Evolutionary conservation across 2,113 vertebrate genomes (phyloP).

Genomic region (Aspidoscelis tigris): DNA sequence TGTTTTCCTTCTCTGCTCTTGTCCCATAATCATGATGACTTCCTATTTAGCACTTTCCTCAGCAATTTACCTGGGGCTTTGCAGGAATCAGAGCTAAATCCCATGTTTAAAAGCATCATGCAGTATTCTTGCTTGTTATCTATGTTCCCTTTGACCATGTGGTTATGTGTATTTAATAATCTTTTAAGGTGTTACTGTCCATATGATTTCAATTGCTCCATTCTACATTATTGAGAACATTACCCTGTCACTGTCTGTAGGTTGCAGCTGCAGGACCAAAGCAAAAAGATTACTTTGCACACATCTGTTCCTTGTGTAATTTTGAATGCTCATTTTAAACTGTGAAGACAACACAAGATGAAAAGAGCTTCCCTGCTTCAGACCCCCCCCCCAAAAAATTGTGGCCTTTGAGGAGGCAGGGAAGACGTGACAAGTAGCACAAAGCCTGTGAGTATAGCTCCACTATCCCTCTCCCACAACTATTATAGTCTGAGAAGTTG

Average conservation of each 20-base stretch:
- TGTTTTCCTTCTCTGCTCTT: neutral
- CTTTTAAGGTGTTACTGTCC: neutral
- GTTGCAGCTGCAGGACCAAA: neutral
- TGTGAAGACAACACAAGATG: neutral
- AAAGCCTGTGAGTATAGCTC: neutral
- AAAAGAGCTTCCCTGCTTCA: neutral
- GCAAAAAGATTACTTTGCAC: neutral
- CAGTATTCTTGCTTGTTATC: neutral
- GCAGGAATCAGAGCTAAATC: neutral
- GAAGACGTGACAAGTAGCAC: neutral
- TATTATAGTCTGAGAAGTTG: too few species aligned
- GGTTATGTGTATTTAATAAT: neutral
- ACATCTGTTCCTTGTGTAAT: neutral
- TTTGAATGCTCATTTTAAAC: neutral
- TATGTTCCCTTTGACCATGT: neutral
- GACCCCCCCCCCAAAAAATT: too few species aligned
- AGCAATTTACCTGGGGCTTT: neutral
- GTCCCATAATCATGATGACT: too few species aligned
- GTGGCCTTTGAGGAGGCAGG: neutral
- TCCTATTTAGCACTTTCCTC: neutral
- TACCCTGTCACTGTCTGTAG: neutral
- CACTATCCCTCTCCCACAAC: too few species aligned
- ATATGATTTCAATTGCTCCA: neutral
- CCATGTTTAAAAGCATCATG: neutral
- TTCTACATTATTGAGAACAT: neutral